Percentiles rank a stretch among this genome's conserved stretches.
Conservation (phyloP, 1,140 invertebrate species). For the Drosophila sucinea region DNA sequence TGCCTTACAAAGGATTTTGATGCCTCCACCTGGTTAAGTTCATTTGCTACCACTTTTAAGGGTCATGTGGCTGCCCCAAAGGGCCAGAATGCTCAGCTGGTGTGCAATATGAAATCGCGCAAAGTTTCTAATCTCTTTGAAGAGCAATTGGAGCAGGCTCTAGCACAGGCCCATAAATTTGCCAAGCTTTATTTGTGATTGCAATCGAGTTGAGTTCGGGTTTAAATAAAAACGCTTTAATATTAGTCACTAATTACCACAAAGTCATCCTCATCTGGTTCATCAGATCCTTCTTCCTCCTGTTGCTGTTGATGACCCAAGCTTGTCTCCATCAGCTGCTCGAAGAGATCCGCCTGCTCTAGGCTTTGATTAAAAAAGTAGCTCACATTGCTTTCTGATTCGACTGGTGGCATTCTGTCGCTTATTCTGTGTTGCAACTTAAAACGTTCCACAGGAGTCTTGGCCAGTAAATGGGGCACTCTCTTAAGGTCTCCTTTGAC, state of each 20-base stretch:
- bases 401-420: conserved; percentile 30
- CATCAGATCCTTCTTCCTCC: neutral
- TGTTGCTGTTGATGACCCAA: conserved; percentile 32
- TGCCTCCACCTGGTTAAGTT: conserved; percentile 86
- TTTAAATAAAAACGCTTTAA: conserved; percentile 39
- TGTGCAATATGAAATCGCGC: conserved; percentile 86
- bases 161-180: conserved; percentile 84
- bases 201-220: neutral
- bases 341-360: conserved; percentile 58
- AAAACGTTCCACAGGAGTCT: conserved; percentile 62
- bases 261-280: conserved; percentile 24
- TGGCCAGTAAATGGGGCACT: conserved; percentile 17
- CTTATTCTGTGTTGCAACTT: conserved; percentile 28
- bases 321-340: conserved; percentile 68
- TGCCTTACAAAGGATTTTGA: conserved; percentile 84
- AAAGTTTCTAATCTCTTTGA: conserved; percentile 84
- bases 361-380: conserved; percentile 67
- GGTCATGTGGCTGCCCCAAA: conserved; percentile 82
- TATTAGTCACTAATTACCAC: conserved; percentile 48
- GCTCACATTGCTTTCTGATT: conserved; percentile 50
- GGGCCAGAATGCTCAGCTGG: conserved; percentile 84
- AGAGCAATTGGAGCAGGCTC: conserved; percentile 83
- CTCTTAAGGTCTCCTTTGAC: conserved; percentile 52
- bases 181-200: conserved; percentile 71
- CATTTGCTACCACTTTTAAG: conserved; percentile 84